These are phyloP conservation scores for Drosophila anomelani DNA, from an alignment of 2,888 invertebrate species.

Conservation along the genomic window DNA sequence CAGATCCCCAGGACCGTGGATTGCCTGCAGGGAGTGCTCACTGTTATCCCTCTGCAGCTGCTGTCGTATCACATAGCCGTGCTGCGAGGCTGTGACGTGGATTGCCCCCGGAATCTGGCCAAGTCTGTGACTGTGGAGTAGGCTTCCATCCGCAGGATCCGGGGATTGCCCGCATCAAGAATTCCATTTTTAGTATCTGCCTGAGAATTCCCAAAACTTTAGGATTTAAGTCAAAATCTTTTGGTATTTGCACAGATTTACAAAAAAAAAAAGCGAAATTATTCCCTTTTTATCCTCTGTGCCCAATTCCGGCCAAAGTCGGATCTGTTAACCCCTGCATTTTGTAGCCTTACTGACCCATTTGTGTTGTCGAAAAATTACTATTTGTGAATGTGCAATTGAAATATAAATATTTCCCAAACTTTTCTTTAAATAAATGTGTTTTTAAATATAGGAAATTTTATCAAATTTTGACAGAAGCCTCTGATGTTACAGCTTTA, in stretches of 20 bases:
- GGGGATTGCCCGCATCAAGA: conserved; percentile 28
- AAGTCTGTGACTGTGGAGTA: conserved; percentile 99
- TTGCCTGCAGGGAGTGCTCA: conserved; percentile 96
- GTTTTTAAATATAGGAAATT: no score
- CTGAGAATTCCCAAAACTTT: conserved; percentile 12
- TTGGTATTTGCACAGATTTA: conserved; percentile 26
- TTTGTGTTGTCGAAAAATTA: conserved; percentile 36
- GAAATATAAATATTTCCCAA: conserved; percentile 49
- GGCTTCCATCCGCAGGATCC: background rate
- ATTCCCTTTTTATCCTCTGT: conserved; percentile 10
- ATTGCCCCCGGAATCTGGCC: conserved; percentile 98
- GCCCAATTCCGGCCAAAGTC: conserved; percentile 22
- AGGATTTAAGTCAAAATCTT: conserved; percentile 34
- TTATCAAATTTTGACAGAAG: no score
- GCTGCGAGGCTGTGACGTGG: conserved; percentile 96
- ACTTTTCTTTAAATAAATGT: conserved; percentile 7
- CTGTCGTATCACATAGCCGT: conserved; percentile 99
- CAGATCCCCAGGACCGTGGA: conserved; percentile 98
- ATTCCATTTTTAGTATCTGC: conserved; percentile 66
- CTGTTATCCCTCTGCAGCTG: conserved; percentile 99
- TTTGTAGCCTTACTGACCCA: conserved; percentile 35
- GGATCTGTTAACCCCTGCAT: conserved; percentile 26
- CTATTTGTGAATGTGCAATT: conserved; percentile 49
- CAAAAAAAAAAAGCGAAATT: background rate
- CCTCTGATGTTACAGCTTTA: no score